A percentile compares a stretch with the other conserved stretches of the same genome.
phyloP scores from a whole-genome alignment of 1,140 invertebrate genomes.

The Cherax destructor region DNA sequence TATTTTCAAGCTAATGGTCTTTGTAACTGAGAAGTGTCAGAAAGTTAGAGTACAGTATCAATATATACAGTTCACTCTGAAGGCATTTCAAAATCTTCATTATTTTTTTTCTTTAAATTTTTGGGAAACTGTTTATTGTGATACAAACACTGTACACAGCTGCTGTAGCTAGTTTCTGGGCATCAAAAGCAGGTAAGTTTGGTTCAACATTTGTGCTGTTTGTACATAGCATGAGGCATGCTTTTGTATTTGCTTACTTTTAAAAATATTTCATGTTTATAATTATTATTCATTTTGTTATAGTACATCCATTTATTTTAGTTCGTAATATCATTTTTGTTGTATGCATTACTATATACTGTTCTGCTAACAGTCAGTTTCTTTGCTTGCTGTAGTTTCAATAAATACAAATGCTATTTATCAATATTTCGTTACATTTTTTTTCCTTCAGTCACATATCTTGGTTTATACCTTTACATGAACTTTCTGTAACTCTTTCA shows the following conservation, averaged over 20 bases:
- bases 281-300: background rate
- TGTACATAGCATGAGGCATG: constrained; percentile 14
- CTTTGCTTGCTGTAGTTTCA: background rate
- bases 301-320: background rate
- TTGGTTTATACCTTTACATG: background rate
- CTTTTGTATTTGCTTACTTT: background rate
- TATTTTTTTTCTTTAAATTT: too few species aligned
- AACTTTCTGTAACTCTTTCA: background rate
- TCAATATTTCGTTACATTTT: background rate
- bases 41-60: too few species aligned
- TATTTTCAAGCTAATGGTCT: too few species aligned
- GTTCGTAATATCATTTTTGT: background rate
- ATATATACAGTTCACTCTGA: background rate
- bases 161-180: too few species aligned
- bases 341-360: background rate
- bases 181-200: background rate
- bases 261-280: background rate
- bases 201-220: background rate
- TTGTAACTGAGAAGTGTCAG: too few species aligned
- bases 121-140: too few species aligned
- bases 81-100: background rate
- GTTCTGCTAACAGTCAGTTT: background rate
- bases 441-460: too few species aligned
- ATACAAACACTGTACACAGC: too few species aligned
- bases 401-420: background rate